A percentile compares a stretch with the other conserved stretches of the same genome.
Evolutionary conservation across 2,113 vertebrate genomes (phyloP).

Genomic region (Naja naja): DNA sequence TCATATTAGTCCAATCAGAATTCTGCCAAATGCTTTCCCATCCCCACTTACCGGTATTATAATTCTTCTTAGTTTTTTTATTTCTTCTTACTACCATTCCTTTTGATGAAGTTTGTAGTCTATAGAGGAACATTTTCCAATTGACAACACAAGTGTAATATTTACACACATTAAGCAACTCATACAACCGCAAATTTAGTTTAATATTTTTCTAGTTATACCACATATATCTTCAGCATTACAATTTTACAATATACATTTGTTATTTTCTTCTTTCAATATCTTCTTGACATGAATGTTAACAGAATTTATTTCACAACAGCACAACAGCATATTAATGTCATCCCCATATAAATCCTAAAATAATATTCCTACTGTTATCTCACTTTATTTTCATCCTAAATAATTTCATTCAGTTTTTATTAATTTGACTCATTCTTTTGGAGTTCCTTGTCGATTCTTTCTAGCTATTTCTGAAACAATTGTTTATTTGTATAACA

Average conservation of each 20-base stretch:
- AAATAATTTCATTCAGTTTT: not conserved
- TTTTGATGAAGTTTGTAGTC: not conserved
- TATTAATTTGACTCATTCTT: not conserved
- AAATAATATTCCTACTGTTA: not conserved
- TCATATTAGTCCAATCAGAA: not conserved
- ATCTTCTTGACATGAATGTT: not conserved
- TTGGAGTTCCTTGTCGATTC: not conserved
- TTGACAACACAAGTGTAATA: not conserved
- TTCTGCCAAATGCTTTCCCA: not conserved
- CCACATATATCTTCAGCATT: not conserved
- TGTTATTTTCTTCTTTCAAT: not conserved
- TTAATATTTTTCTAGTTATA: not conserved
- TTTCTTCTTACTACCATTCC: not conserved
- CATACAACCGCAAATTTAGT: not conserved
- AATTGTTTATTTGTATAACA: not conserved
- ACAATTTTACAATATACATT: not conserved
- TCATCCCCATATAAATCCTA: not conserved
- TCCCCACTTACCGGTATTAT: not conserved
- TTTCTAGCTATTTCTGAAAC: not conserved
- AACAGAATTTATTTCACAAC: not conserved
- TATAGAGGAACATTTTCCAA: not conserved
- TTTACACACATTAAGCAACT: not conserved
- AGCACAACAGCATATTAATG: not conserved
- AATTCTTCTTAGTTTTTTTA: not conserved
- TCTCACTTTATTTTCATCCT: not conserved